phyloP scores from a whole-genome alignment of 2,888 invertebrate genomes.

The Nudaria mundana region DNA sequence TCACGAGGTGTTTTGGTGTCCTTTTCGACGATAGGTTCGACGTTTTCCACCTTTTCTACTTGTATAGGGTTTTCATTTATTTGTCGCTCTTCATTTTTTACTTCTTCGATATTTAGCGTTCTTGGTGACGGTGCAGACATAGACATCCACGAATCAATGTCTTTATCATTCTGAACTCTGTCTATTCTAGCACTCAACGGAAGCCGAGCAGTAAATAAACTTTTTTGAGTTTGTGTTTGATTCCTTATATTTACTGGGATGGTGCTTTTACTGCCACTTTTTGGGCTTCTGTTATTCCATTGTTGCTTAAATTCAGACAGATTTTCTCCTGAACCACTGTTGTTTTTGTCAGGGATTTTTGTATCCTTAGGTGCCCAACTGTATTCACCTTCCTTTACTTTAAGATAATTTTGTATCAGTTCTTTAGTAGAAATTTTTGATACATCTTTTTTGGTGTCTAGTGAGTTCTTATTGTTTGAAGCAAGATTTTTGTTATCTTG shows the following conservation, averaged over 20 bases:
- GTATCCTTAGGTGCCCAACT: conserved; percentile 42
- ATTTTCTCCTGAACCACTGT: conserved; percentile 44
- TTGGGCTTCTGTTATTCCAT: conserved; percentile 58
- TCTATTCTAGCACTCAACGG: conserved; percentile 69
- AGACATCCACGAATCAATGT: conserved; percentile 77
- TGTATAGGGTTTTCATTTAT: conserved; percentile 15
- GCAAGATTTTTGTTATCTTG: conserved; percentile 35
- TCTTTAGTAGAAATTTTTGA: conserved; percentile 71
- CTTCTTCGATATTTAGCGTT: conserved; percentile 42
- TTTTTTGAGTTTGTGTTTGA: conserved; percentile 57
- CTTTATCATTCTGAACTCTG: conserved; percentile 67
- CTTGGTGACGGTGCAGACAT: conserved; percentile 65
- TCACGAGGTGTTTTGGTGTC: conserved; percentile 44
- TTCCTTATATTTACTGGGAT: conserved; percentile 43
- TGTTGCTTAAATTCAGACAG: conserved; percentile 44
- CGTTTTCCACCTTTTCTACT: conserved; percentile 22
- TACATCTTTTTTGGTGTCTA: conserved; percentile 52
- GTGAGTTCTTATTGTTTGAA: conserved; percentile 45
- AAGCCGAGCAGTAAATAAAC: conserved; percentile 43
- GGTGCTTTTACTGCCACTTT: conserved; percentile 36
- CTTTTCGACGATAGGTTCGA: conserved; percentile 20
- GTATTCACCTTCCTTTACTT: conserved; percentile 69
- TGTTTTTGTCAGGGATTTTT: conserved; percentile 52
- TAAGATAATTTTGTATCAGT: conserved; percentile 70
- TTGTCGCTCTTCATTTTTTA: conserved; percentile 19